phyloP scores from a whole-genome alignment of 2,888 invertebrate genomes.

The Schizotus pectinicornis region DNA sequence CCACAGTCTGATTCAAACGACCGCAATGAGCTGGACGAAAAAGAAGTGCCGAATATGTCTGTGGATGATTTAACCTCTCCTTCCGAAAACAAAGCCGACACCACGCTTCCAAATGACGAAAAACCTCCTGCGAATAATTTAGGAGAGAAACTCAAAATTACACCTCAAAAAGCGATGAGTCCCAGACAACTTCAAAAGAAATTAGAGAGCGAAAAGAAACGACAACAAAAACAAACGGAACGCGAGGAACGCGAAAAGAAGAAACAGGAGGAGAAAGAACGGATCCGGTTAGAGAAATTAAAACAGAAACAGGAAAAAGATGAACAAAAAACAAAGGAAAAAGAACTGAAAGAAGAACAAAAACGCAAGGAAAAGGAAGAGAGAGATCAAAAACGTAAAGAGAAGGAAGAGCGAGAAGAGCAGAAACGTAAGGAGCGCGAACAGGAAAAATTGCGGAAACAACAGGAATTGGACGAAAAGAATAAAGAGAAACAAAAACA shows the following conservation, averaged over 20 bases:
- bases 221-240: constrained; percentile 58
- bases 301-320: constrained; percentile 58
- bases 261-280: constrained; percentile 46
- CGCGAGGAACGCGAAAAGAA: constrained; percentile 59
- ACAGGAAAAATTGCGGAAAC: constrained; percentile 63
- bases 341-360: constrained; percentile 62
- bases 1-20: not conserved
- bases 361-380: constrained; percentile 63
- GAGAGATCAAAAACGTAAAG: constrained; percentile 56
- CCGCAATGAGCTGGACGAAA: not conserved
- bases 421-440: constrained; percentile 65
- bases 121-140: not conserved
- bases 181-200: constrained; percentile 62
- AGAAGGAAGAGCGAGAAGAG: constrained; percentile 54
- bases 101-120: not conserved
- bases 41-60: not conserved
- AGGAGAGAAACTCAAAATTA: constrained; percentile 27
- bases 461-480: constrained; percentile 63
- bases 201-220: constrained; percentile 36
- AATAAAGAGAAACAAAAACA: constrained; percentile 71
- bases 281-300: constrained; percentile 54
- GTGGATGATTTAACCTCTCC: too few species aligned
- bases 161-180: constrained; percentile 48
- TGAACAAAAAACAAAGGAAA: constrained; percentile 58
- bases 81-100: not conserved